phyloP scores from a whole-genome alignment of 1,140 invertebrate genomes.

The Radopholus similis region DNA sequence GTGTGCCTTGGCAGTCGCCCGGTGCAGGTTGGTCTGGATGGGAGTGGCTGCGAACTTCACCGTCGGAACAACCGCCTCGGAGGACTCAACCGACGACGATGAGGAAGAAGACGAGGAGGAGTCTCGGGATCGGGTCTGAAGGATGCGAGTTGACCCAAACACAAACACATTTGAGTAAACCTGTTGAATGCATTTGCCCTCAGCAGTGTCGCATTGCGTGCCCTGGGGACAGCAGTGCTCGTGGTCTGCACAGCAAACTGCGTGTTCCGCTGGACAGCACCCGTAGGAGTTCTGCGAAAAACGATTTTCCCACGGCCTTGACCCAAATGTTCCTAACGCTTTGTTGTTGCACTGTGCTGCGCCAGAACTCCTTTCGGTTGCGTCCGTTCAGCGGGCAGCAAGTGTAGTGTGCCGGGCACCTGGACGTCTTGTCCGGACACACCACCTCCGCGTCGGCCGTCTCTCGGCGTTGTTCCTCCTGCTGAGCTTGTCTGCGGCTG shows the following conservation, averaged over 20 bases:
- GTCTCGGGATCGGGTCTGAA: neutral
- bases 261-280: constrained; percentile 61
- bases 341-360: neutral
- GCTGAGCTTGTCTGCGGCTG: neutral
- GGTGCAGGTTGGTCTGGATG: neutral
- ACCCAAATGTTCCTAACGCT: neutral
- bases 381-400: constrained; percentile 57
- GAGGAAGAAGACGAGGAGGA: neutral
- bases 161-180: neutral
- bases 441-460: neutral
- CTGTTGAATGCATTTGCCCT: constrained; percentile 9
- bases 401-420: constrained; percentile 60
- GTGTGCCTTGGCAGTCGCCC: neutral
- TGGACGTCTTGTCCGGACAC: constrained; percentile 19
- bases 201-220: constrained; percentile 38
- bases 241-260: constrained; percentile 55
- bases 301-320: neutral
- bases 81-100: neutral
- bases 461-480: neutral
- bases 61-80: neutral
- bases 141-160: neutral
- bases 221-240: constrained; percentile 58
- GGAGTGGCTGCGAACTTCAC: neutral
- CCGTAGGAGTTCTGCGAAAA: constrained; percentile 55
- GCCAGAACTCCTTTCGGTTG: constrained; percentile 1